Conservation (phyloP, 2,797 vertebrate species). For the Tragopan temminckii region DNA sequence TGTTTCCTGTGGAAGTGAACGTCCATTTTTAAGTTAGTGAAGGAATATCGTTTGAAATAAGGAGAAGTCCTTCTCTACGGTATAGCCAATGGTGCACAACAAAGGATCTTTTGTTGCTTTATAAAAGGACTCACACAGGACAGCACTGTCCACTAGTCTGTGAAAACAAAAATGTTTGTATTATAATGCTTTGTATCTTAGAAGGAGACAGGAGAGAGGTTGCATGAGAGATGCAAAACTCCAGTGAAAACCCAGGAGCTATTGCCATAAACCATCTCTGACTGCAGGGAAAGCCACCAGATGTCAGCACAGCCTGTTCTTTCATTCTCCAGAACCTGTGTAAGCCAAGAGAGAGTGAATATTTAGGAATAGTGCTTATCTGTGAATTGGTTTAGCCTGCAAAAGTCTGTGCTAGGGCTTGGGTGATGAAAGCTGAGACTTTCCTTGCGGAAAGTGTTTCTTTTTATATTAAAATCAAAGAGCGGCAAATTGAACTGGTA, state of each 20-base stretch:
- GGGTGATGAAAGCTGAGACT: conserved; percentile 12
- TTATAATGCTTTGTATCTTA: not conserved
- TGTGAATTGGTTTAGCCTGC: conserved; percentile 4
- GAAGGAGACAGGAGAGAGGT: not conserved
- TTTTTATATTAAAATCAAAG: conserved; percentile 45
- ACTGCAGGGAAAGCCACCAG: conserved; percentile 70
- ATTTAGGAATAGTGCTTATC: not conserved
- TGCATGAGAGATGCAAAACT: not conserved
- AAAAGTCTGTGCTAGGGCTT: not conserved
- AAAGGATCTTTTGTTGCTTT: not conserved
- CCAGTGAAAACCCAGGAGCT: not conserved
- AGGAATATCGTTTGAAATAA: not conserved
- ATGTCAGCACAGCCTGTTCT: conserved; percentile 80
- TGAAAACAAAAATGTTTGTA: conserved; percentile 1
- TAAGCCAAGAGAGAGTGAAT: not conserved
- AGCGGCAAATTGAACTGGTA: conserved; percentile 53
- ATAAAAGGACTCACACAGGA: not conserved
- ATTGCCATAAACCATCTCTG: not conserved
- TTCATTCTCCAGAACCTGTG: not conserved
- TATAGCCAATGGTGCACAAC: not conserved
- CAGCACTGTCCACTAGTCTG: not conserved
- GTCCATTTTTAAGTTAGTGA: not conserved
- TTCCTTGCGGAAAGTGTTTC: conserved; percentile 28
- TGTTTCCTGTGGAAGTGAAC: not conserved
- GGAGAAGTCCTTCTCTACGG: not conserved